phyloP scores from a whole-genome alignment of 2,113 vertebrate species.

The Heterochromis multidens region DNA sequence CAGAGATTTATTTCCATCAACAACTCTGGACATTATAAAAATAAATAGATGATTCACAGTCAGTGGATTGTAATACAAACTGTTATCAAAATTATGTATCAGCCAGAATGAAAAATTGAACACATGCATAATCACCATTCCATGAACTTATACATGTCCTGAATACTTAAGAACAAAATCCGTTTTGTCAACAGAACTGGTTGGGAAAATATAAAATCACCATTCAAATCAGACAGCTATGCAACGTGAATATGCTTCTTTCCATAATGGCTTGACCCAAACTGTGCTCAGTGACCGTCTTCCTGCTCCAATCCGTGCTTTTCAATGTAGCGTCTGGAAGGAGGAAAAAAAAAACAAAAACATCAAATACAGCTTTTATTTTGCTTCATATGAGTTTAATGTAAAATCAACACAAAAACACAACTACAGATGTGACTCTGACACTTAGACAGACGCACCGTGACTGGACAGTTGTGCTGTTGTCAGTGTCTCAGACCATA shows the following conservation, averaged over 20 bases:
- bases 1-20: conserved; percentile 68
- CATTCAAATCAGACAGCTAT: conserved; percentile 52
- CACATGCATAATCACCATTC: conserved; percentile 77
- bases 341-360: not conserved
- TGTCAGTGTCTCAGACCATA: not conserved
- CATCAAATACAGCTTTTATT: not conserved
- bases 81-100: conserved; percentile 80
- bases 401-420: not conserved
- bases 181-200: conserved; percentile 38
- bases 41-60: conserved; percentile 81
- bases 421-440: not conserved
- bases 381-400: not conserved
- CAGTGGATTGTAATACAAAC: conserved; percentile 79
- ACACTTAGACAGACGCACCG: not conserved
- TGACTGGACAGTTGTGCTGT: not conserved
- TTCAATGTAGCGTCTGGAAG: conserved; percentile 75
- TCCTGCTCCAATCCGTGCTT: conserved; percentile 74
- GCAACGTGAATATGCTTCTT: conserved; percentile 49
- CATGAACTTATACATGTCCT: conserved; percentile 61
- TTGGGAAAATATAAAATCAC: conserved; percentile 66
- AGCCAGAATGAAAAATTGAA: conserved; percentile 75
- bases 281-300: conserved; percentile 59
- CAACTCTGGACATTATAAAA: conserved; percentile 78
- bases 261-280: conserved; percentile 41
- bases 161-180: conserved; percentile 54